Evolutionary conservation across 2,113 vertebrate genomes (phyloP).

Genomic region (Brienomyrus brachyistius): DNA sequence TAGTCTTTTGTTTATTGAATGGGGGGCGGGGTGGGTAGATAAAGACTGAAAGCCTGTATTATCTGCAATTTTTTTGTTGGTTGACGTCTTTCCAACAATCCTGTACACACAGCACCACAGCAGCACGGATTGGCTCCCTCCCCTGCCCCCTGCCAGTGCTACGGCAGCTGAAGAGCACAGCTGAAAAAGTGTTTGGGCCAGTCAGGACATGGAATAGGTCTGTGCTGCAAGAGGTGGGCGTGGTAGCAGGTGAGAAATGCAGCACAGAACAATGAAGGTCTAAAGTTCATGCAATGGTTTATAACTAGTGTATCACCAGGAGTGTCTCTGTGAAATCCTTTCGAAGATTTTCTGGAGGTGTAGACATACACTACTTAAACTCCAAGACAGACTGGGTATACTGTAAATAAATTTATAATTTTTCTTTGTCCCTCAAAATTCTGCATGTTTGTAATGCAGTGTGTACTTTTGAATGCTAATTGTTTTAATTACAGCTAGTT

Average conservation of each 20-base stretch:
- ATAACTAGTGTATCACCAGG: neutral
- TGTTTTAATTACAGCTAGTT: neutral
- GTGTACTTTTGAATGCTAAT: neutral
- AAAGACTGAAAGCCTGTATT: neutral
- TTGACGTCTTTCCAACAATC: neutral
- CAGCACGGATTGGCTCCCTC: conserved; percentile 59
- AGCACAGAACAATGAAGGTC: neutral
- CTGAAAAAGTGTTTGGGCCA: conserved; percentile 58
- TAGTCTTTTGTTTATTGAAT: neutral
- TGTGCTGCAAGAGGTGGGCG: conserved; percentile 63
- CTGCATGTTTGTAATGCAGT: neutral
- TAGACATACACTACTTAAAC: neutral
- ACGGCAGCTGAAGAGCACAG: conserved; percentile 57
- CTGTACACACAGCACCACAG: conserved; percentile 46
- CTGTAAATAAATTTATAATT: neutral
- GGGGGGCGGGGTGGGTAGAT: neutral
- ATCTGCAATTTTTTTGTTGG: neutral
- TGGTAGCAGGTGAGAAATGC: conserved; percentile 59
- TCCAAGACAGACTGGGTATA: neutral
- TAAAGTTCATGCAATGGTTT: neutral
- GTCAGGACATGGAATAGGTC: conserved; percentile 50
- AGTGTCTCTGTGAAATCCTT: neutral
- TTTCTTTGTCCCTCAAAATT: neutral
- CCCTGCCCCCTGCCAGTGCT: conserved; percentile 50
- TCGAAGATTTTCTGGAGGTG: neutral